Conservation (phyloP, 2,888 invertebrate species). For the Polydrusus pterygomalis region DNA sequence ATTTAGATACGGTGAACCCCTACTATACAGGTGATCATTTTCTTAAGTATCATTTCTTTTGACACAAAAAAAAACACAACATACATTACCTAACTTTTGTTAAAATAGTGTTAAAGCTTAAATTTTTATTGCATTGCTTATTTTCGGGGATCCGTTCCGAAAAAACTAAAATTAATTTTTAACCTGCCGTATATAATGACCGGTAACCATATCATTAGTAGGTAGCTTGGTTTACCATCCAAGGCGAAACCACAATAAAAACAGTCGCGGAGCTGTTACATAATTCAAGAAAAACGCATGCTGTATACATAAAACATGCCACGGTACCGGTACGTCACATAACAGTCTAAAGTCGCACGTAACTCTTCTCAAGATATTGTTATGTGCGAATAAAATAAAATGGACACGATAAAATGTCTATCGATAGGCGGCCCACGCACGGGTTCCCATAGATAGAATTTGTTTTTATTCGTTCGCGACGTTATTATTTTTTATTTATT, state of each 20-base stretch:
- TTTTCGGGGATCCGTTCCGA: too few species aligned
- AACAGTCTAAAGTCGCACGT: constrained; percentile 61
- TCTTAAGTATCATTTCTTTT: background rate
- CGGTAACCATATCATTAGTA: constrained; percentile 17
- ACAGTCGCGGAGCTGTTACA: constrained; percentile 47
- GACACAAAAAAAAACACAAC: background rate
- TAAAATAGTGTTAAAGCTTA: too few species aligned
- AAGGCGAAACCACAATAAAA: constrained; percentile 15
- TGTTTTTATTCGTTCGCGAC: constrained; percentile 25
- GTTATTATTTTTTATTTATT: constrained; percentile 7
- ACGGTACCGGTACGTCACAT: constrained; percentile 57
- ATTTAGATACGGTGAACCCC: too few species aligned
- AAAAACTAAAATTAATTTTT: background rate
- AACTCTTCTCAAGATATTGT: constrained; percentile 65
- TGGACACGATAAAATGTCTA: constrained; percentile 55
- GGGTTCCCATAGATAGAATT: constrained; percentile 50
- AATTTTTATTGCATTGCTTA: too few species aligned
- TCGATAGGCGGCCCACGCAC: constrained; percentile 55
- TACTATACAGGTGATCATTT: too few species aligned
- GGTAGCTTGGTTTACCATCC: constrained; percentile 12
- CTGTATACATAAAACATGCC: constrained; percentile 55
- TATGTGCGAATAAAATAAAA: constrained; percentile 60
- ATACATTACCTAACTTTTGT: background rate
- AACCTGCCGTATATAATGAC: background rate
- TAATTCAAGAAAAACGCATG: constrained; percentile 54